A percentile compares a stretch with the other conserved stretches of the same genome.
Conservation (phyloP, 2,113 vertebrate genomes). For the Gavia stellata region DNA sequence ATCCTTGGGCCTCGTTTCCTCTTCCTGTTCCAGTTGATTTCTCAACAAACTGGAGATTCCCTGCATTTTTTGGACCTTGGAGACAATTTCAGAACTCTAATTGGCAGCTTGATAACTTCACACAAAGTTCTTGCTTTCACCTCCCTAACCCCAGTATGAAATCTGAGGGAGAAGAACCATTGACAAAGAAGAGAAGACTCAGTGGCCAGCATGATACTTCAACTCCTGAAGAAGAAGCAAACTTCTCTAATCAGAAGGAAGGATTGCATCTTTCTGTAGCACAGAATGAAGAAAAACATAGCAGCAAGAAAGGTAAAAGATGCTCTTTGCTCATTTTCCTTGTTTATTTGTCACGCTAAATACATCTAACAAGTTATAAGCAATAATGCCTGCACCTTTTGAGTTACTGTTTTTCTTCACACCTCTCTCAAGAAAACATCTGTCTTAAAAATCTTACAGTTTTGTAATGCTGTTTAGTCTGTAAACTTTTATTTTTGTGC, state of each 20-base stretch:
- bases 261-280: background rate
- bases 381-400: background rate
- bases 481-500: background rate
- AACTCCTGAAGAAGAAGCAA: constrained; percentile 9
- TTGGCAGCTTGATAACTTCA: constrained; percentile 53
- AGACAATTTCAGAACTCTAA: constrained; percentile 45
- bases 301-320: background rate
- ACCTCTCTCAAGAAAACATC: background rate
- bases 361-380: background rate
- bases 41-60: constrained; percentile 40
- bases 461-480: background rate
- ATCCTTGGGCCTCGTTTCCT: constrained; percentile 48
- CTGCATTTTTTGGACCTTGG: constrained; percentile 48
- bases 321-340: background rate
- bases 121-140: constrained; percentile 64
- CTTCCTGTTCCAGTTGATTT: constrained; percentile 49
- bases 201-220: constrained; percentile 31
- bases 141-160: constrained; percentile 73
- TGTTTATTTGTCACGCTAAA: background rate
- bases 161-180: constrained; percentile 70
- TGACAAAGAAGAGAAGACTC: constrained; percentile 78
- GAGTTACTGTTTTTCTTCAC: background rate
- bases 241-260: background rate
- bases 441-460: background rate
- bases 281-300: background rate